Percentiles rank a stretch among this genome's conserved stretches.
Conservation (phyloP, 2,888 invertebrate species). For the Erpobdella octoculata region DNA sequence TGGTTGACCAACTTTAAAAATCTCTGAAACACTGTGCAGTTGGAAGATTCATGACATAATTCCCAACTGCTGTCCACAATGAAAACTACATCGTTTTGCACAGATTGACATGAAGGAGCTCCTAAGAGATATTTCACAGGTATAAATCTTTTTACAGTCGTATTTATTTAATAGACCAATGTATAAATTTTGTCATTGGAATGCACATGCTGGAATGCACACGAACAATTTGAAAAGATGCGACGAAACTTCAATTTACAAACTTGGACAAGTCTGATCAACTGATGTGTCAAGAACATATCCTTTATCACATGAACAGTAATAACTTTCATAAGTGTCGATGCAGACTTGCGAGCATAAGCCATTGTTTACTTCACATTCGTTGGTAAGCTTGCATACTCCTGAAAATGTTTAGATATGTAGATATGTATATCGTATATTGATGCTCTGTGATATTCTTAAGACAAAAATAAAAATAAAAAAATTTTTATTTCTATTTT, state of each 20-base stretch:
- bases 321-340: constrained; percentile 35
- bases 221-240: background rate
- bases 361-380: constrained; percentile 33
- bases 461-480: background rate
- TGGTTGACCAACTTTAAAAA: background rate
- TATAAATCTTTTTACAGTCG: too few relatives aligned
- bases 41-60: background rate
- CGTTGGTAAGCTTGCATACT: constrained; percentile 25
- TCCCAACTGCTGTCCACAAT: constrained; percentile 25
- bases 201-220: background rate
- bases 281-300: constrained; percentile 24
- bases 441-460: background rate
- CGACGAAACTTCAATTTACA: background rate
- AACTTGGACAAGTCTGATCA: constrained; percentile 13
- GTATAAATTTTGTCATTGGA: background rate
- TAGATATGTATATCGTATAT: background rate
- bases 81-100: constrained; percentile 29
- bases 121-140: background rate
- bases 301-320: constrained; percentile 34
- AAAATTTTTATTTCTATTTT: background rate
- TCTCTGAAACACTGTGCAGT: background rate
- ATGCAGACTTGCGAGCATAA: constrained; percentile 33
- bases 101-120: background rate
- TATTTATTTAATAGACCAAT: too few relatives aligned
- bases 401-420: background rate